phyloP scores from a whole-genome alignment of 2,113 vertebrate genomes.

The Cardinalis cardinalis region DNA sequence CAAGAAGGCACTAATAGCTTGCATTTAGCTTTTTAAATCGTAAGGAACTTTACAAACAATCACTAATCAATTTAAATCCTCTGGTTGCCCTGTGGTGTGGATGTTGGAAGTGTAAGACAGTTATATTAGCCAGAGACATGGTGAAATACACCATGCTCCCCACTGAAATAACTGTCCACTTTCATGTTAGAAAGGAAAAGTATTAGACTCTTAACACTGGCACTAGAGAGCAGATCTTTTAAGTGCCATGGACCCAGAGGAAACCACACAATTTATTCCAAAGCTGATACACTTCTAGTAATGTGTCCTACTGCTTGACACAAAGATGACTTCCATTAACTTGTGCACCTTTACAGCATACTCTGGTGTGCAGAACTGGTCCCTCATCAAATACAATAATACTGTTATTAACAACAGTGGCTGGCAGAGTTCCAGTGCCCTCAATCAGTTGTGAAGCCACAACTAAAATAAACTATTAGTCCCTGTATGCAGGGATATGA shows the following conservation, averaged over 20 bases:
- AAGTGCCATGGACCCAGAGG: neutral
- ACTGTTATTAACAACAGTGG: neutral
- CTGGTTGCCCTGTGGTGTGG: neutral
- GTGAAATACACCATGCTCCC: neutral
- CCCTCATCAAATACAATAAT: neutral
- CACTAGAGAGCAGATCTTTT: neutral
- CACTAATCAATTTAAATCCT: neutral
- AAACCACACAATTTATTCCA: neutral
- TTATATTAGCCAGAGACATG: neutral
- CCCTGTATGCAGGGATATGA: neutral
- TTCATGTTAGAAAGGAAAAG: neutral
- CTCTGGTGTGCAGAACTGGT: neutral
- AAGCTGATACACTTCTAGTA: neutral
- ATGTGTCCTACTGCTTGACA: neutral
- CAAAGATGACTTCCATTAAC: neutral
- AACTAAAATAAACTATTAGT: neutral
- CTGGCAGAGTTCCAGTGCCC: neutral
- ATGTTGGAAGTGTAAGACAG: neutral
- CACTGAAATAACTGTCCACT: neutral
- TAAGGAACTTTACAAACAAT: conserved; percentile 8
- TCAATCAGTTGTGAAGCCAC: neutral
- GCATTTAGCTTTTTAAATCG: neutral
- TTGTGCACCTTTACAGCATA: neutral
- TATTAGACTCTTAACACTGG: neutral
- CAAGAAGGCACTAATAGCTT: neutral